Base-by-base conservation (phyloP, 2,113 vertebrate genomes). In the Sigmodon hispidus region DNA sequence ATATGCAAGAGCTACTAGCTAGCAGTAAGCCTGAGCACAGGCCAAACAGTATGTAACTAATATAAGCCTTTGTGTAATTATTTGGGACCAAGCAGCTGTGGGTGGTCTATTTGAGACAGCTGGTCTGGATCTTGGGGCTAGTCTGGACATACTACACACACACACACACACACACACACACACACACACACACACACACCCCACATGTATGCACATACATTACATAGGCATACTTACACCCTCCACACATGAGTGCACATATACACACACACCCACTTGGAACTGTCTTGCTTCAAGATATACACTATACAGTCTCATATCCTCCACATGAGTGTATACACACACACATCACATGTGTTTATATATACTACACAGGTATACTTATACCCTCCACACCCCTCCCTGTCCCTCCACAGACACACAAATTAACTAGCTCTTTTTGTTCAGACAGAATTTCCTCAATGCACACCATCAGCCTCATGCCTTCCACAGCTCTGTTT, bases 371-470 rank as follows among this genome's bases (percentile, higher is more conserved):
- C 36, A 52, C 52, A 59, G 52, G 36, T 4, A 7, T 57, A 55
- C 50, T 55, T 36, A 40, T 12, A 26, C 5, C 52, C 79, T 40
- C 52, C 55, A n/a, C 52, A n/a, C 10, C 63, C 63, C 65, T 67
- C 63, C 29, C 40, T 11, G 11, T 22, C 40, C 57, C 40, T 84
- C 29, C 40, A 65, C 29, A 85, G 43, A 67, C 7, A 1, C 10
- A 65, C 17, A 48, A 85, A 83, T 26, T 16, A 83, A 22, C 81
- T 45, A 29, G 43, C 0, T 0, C 21, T 21, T 40, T 15, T 29
- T 75, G 90, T 92, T 52, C 36, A 85, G 59, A 84, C 15, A 79
- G 34, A 87, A 87, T 80, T 95, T 94, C 65, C 77, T 11, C 22
- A 59, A n/a, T 50, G 26, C 10, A 63, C 75, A 77, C 24, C 45